Base-by-base conservation (phyloP, 2,113 vertebrate species). In the Centrocercus urophasianus region DNA sequence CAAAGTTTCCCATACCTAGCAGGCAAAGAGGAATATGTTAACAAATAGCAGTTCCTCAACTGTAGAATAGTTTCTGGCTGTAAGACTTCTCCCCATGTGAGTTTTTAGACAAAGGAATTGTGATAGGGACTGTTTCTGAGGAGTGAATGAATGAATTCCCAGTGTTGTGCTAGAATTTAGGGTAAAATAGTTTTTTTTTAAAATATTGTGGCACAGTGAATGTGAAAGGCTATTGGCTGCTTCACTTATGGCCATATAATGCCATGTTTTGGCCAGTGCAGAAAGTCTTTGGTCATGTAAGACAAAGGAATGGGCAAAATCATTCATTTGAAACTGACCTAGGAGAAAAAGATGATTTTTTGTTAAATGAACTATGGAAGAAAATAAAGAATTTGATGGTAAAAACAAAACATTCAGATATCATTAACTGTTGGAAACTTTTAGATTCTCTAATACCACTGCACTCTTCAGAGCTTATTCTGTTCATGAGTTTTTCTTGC, bases 291-390 rank as follows among this genome's bases (percentile, higher is more conserved):
- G 45, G 25, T 22, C 11, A 36, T 14, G 25, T 48, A 66, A 69
- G 11, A 63, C 20, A 42, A 30, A 76, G 12, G 4, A 60, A 11
- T 6, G 32, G 66, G 28, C 38, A 80, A 83, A 93, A 67, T 19
- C 4, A 30, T 57, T 67, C 21, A 38, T 30, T 69, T 78, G 0
- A 2, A 91, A 75, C 6, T 0, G 0, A 5, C 15, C 77, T 88
- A 34, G 25, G 32, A 86, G 21, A 43, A 19, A 16, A 79, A 65
- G n/a, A 50, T 12, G 2, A 70, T 16, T 45, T 4, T 65, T 63
- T 77, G 47, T 6, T 43, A 0, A 42, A 54, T 54, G 24, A 27
- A 0, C 0, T 10, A 25, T 13, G 74, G 50, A 56, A 64, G 63
- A 88, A 60, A 10, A 3, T 17, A 43, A 84, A 40, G 19, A 65